Conservation (phyloP, 2,888 invertebrate genomes). For the Galeruca laticollis region DNA sequence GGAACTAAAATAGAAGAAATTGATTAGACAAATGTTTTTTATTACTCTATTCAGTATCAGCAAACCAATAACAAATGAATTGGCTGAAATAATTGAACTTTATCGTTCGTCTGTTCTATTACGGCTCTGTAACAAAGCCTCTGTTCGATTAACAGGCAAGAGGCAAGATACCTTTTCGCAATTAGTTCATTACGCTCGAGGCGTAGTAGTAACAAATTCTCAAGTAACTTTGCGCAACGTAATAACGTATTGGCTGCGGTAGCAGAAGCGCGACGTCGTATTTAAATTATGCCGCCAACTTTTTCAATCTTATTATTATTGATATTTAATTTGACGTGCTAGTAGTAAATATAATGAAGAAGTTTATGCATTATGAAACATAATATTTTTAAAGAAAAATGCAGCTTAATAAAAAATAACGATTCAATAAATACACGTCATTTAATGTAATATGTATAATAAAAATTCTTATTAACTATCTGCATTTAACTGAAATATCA, state of each 20-base stretch:
- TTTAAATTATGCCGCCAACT: conserved; percentile 5
- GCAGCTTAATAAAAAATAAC: too few relatives aligned
- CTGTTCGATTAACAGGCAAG: conserved; percentile 23
- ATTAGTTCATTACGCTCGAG: conserved; percentile 20
- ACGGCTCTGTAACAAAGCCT: not conserved
- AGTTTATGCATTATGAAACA: too few relatives aligned
- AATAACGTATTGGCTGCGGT: conserved; percentile 24
- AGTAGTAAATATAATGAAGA: not conserved
- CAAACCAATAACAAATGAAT: too few relatives aligned
- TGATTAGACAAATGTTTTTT: too few relatives aligned
- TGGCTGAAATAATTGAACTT: too few relatives aligned
- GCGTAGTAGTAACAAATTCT: conserved; percentile 24
- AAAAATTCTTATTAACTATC: too few relatives aligned
- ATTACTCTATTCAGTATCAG: too few relatives aligned
- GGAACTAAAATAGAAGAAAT: too few relatives aligned
- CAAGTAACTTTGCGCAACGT: conserved; percentile 18
- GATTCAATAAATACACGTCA: too few relatives aligned
- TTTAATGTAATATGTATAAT: too few relatives aligned
- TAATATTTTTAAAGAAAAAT: too few relatives aligned
- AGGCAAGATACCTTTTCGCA: conserved; percentile 19
- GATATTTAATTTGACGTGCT: not conserved
- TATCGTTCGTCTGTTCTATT: not conserved
- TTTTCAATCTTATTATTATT: not conserved
- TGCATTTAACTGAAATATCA: too few relatives aligned
- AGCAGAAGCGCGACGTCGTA: not conserved